Evolutionary conservation across 2,113 vertebrate species (phyloP), one percentile per base, ranked within the genome.

Genomic region (Ivindomyrus marchei): DNA sequence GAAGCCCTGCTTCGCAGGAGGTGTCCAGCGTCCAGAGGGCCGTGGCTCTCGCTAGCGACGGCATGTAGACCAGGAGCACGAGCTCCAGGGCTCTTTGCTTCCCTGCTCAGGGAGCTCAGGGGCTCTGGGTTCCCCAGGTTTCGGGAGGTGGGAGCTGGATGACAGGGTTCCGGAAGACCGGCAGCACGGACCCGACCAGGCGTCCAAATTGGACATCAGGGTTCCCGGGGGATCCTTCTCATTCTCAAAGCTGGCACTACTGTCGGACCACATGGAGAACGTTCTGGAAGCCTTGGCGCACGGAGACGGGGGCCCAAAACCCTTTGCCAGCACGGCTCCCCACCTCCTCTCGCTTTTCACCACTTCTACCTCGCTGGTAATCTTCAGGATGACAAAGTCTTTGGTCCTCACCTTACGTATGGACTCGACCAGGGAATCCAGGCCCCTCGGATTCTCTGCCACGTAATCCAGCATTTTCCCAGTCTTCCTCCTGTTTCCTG

Each of bases 401-500:
- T 97, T 96, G 49, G 96, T 97, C 91, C 94, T 95, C 91, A 96
- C 95, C 88, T 95, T 91, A 36, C 94, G 92, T 88, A 97, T 97
- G 90, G 96, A 97, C 88, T 96, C 96, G 90, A 97, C 62, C 27
- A 97, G 91, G 46, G 94, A 93, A 91, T 97, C 96, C 0, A 97
- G 94, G 92, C 96, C 96, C 91, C 94, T 97, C n/a, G 96, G 97
- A 89, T 97, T 96, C 94, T 97, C 96, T 88, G 96, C 96, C 91
- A 97, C 94, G 62, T 97, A 96, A 93, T 97, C 96, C 94, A 97
- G 1, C 86, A 97, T 87, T 91, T 96, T 97, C 87, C 96, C 97
- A 58, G 97, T 95, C 92, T 93, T 96, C 92, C 96, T 97, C 66
- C 95, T 95, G 56, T 95, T 97, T 89, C 95, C 96, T 53, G 94